Evolutionary conservation across 2,113 vertebrate species (phyloP), one percentile per base, ranked within the genome.

Genomic region (Lonchura striata): DNA sequence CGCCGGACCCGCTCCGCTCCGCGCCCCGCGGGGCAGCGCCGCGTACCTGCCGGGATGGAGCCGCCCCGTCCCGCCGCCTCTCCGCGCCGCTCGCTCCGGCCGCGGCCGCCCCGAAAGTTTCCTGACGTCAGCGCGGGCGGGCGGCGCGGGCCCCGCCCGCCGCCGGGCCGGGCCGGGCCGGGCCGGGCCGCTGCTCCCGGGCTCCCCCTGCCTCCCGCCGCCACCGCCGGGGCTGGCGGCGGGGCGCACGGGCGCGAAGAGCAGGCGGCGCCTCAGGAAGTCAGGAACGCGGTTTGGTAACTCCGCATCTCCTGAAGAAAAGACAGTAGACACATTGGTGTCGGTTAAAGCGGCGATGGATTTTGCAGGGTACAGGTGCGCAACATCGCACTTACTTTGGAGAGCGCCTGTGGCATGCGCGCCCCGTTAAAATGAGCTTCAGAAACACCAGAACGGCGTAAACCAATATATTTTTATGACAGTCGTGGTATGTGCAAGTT

Each of bases 51-150:
- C 13, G 44, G 28, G 61, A 52, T n/a, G 77, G 20, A 33, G 54
- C 31, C 20, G 54, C 54, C 39, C 61, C 46, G 79, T 31, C 88
- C 72, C 92, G 85, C 53, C 35, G 35, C 54, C 49, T 10, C 33
- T n/a, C 33, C 54, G 54, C 33, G 54, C 54, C 54, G 16, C 56
- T 77, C 54, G 16, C 56, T 77, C 84, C 52, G 35, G 46, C 65
- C 65, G 27, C 90, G 50, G 88, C 86, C 57, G 37, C 75, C 16
- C 49, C 88, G 82, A 96, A 96, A 96, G 96, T 95, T 96, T 96
- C 86, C 82, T 96, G 96, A 96, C 96, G 96, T 95, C 96, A 96
- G 83, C n/a, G 57, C 13, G 23, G 54, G 54, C 54, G 54, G 54
- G 54, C 54, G 54, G 33, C 54, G 9, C 54, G 65, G 47, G 71